Percentiles rank a stretch among this genome's conserved stretches.
Conservation (phyloP, 2,113 vertebrate genomes). For the Pluvialis apricaria region DNA sequence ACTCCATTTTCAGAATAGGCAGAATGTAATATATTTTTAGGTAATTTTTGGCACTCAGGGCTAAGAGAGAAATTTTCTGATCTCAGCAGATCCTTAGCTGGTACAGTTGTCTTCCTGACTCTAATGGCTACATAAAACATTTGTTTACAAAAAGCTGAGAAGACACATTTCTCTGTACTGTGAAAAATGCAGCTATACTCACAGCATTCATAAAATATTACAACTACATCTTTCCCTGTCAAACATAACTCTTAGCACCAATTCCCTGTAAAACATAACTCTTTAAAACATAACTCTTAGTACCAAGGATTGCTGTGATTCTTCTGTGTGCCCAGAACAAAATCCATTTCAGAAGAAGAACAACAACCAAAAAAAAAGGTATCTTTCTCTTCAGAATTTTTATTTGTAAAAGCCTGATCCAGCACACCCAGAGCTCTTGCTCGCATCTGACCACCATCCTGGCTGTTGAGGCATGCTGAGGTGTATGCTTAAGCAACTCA, state of each 20-base stretch:
- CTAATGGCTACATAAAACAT: background rate
- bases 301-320: background rate
- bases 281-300: background rate
- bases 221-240: background rate
- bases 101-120: background rate
- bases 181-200: background rate
- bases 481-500: background rate
- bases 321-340: background rate
- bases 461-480: background rate
- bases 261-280: background rate
- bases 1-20: background rate
- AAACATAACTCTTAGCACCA: background rate
- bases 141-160: background rate
- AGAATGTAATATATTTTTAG: background rate
- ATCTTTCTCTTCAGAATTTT: background rate
- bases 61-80: background rate
- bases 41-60: background rate
- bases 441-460: background rate
- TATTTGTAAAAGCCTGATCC: background rate
- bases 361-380: background rate
- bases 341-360: background rate
- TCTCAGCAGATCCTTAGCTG: background rate
- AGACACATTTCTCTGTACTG: background rate
- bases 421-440: background rate
- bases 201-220: background rate